Conservation (phyloP, 2,888 invertebrate species). For the Standfussiana lucernea region DNA sequence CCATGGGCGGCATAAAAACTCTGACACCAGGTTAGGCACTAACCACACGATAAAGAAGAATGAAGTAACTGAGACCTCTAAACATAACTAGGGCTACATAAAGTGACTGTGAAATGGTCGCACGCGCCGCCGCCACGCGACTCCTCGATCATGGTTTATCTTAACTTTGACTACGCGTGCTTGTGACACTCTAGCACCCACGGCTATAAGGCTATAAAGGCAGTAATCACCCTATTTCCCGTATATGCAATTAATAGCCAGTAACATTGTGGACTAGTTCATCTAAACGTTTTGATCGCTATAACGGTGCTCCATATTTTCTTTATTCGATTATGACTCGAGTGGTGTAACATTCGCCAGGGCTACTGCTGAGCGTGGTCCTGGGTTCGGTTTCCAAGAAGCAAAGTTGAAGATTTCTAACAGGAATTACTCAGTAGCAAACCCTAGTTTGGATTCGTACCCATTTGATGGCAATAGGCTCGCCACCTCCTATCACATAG, state of each 20-base stretch:
- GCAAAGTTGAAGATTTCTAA: not conserved
- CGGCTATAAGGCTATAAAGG: conserved; percentile 68
- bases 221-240: conserved; percentile 76
- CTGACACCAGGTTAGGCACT: too few relatives aligned
- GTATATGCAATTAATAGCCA: conserved; percentile 74
- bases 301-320: not conserved
- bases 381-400: not conserved
- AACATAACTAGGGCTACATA: conserved; percentile 12
- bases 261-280: conserved; percentile 36
- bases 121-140: conserved; percentile 86
- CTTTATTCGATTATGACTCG: conserved; percentile 3
- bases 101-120: conserved; percentile 71
- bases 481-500: not conserved
- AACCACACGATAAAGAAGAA: too few relatives aligned
- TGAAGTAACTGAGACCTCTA: conserved; percentile 39
- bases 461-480: not conserved
- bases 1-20: too few relatives aligned
- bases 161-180: conserved; percentile 75
- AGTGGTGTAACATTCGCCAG: not conserved
- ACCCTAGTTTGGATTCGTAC: too few relatives aligned
- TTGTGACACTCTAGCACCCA: conserved; percentile 72
- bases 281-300: conserved; percentile 18
- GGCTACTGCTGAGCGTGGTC: not conserved
- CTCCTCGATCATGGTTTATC: conserved; percentile 79
- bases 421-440: not conserved